Evolutionary conservation across 2,113 vertebrate genomes (phyloP).

Genomic region (Xyrauchen texanus): DNA sequence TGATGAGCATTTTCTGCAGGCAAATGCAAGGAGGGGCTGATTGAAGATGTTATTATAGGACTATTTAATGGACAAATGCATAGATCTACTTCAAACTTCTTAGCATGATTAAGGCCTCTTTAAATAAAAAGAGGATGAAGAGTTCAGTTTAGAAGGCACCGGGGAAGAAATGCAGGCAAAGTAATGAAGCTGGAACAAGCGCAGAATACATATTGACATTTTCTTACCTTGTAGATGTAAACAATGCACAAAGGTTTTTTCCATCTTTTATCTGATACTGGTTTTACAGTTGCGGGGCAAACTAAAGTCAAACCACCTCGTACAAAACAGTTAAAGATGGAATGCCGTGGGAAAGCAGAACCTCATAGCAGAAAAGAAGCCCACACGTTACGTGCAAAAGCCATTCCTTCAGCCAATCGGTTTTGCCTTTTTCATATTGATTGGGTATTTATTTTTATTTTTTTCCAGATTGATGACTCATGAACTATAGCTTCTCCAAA

Average conservation of each 20-base stretch:
- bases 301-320: constrained; percentile 43
- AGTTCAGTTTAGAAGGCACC: constrained; percentile 32
- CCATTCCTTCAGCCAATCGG: too few relatives aligned
- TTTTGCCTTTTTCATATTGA: background rate
- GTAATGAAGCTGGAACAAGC: constrained; percentile 44
- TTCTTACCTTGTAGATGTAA: constrained; percentile 56
- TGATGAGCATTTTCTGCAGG: constrained; percentile 73
- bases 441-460: constrained; percentile 14
- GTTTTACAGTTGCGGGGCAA: constrained; percentile 51
- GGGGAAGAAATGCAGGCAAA: constrained; percentile 27
- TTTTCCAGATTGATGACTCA: constrained; percentile 34
- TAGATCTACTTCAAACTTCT: too few relatives aligned
- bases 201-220: constrained; percentile 59
- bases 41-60: background rate
- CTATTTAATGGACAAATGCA: too few relatives aligned
- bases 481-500: constrained; percentile 74
- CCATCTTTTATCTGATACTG: constrained; percentile 33
- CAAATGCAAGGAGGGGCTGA: constrained; percentile 57
- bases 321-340: constrained; percentile 42
- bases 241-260: constrained; percentile 21
- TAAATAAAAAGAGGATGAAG: constrained; percentile 10
- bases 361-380: background rate
- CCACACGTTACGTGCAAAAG: too few relatives aligned
- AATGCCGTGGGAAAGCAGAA: constrained; percentile 32
- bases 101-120: background rate